phyloP scores from a whole-genome alignment of 2,888 invertebrate genomes.

The Phoronis australis region DNA sequence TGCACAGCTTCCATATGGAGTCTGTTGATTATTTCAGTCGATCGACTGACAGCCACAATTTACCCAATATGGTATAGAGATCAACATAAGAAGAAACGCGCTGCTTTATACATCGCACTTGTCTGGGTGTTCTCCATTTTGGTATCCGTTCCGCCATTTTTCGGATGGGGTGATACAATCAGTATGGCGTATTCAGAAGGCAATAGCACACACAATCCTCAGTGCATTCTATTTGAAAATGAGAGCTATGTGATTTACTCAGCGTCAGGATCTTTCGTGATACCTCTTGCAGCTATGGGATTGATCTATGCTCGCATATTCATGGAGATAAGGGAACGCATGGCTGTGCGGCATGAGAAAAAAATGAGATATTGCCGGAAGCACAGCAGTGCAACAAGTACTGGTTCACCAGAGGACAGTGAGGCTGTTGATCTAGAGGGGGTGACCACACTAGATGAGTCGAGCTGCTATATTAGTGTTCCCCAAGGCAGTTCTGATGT shows the following conservation, averaged over 20 bases:
- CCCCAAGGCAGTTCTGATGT: too few relatives aligned
- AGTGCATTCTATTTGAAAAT: constrained; percentile 46
- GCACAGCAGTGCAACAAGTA: too few relatives aligned
- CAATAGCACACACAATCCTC: constrained; percentile 26
- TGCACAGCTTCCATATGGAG: constrained; percentile 54
- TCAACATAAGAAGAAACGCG: constrained; percentile 39
- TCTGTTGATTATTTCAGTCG: constrained; percentile 50
- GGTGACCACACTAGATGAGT: too few relatives aligned
- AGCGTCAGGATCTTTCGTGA: constrained; percentile 49
- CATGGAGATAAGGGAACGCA: constrained; percentile 38
- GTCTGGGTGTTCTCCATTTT: constrained; percentile 51
- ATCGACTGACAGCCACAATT: constrained; percentile 52
- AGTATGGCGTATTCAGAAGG: constrained; percentile 27
- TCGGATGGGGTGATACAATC: constrained; percentile 44
- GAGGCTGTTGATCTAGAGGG: too few relatives aligned
- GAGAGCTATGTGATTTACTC: constrained; percentile 51
- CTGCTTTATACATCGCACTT: constrained; percentile 43
- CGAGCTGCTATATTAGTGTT: too few relatives aligned
- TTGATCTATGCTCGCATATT: constrained; percentile 51
- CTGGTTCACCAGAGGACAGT: too few relatives aligned
- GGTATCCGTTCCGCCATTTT: constrained; percentile 49
- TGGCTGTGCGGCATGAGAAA: too few relatives aligned
- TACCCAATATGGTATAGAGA: constrained; percentile 52
- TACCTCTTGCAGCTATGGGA: constrained; percentile 47
- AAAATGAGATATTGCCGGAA: too few relatives aligned